Base-by-base conservation (phyloP, 2,797 vertebrate species). In the Paratrypauchen microcephalus region DNA sequence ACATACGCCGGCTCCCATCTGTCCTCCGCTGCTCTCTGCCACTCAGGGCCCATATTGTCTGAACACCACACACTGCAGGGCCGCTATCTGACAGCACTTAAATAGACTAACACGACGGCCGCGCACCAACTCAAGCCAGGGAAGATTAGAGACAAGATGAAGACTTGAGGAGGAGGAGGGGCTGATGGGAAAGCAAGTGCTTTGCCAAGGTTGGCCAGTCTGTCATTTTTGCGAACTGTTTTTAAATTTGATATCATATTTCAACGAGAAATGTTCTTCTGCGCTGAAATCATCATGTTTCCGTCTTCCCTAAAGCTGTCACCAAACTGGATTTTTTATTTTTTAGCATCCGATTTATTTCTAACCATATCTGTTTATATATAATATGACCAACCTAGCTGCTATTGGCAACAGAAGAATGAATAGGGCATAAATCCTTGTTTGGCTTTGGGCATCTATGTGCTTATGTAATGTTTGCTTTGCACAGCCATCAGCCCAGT, bases 401-500 rank as follows among this genome's bases (percentile, higher is more conserved):
- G 24, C 28, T 67, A 26, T 64, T 15, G 52, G 50, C 60, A 28
- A 54, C 4, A 64, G 9, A 39, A 45, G 30, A 8, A 54, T 23
- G 36, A 24, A 21, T 36, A n/a, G 26, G 28, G 36, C 50, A 70
- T 65, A n/a, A 52, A 56, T 69, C 50, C 3, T 11, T 73, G 73
- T 79, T 70, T 74, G 66, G 62, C 69, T 65, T 57, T 73, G 2
- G 70, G 74, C 71, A 65, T 77, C 69, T 28, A 52, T 21, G 58
- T 2, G 41, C 55, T 86, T 86, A 82, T 83, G 75, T 85, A 88
- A 88, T 78, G 67, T 86, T 84, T 79, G 77, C 79, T 79, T 65
- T 82, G 72, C 76, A 24, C 7, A 3, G 61, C 69, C 70, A 71
- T 72, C 76, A 72, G 55, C 74, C n/a, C 9, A 77, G 70, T 75